Base-by-base conservation (phyloP, 1,140 invertebrate species). In the Bombyx mandarina region DNA sequence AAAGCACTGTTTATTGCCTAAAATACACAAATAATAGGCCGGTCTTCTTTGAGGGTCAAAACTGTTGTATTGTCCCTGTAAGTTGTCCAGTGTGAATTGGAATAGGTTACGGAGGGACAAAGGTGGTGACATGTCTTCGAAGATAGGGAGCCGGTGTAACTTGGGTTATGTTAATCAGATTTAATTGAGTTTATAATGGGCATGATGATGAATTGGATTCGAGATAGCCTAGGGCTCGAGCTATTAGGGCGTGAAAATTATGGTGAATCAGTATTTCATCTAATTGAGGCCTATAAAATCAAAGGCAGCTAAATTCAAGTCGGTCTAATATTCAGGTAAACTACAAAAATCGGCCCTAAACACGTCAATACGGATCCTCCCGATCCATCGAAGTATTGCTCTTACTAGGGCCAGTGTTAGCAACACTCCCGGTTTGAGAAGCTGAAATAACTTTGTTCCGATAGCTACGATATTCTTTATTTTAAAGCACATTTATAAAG, bases 1-100 rank as follows among this genome's bases (percentile, higher is more conserved):
- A 86, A 84, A 69, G 76, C 76, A 77, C 77, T 86, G 83, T 86
- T 86, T 86, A 86, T 86, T 85, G 78, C 83, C 83, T 66, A 85
- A 86, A 86, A 83, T 86, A 86, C 79, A 86, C 83, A 85, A 87
- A 86, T 82, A 86, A 69, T 68, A 69, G n/a, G 22, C 73, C 71
- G 69, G 74, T 77, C 79, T 73, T 69, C 71, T 62, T 77, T 76
- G 79, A 77, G 77, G 81, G 79, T 84, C 81, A 83, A 53, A 86
- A 82, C 70, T 77, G 72, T 65, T 60, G 66, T 52, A 82, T 84
- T 84, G 82, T 82, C 70, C 58, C 65, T 68, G 73, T 82, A 82
- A 84, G 81, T 80, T 84, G 79, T 77, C 66, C 71, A 62, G 59
- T 75, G 72, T 72, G 61, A 74, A 80, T 73, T 56, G 74, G 77